Evolutionary conservation across 2,797 vertebrate genomes (phyloP).

Genomic region (Melanotaenia maccullochi): DNA sequence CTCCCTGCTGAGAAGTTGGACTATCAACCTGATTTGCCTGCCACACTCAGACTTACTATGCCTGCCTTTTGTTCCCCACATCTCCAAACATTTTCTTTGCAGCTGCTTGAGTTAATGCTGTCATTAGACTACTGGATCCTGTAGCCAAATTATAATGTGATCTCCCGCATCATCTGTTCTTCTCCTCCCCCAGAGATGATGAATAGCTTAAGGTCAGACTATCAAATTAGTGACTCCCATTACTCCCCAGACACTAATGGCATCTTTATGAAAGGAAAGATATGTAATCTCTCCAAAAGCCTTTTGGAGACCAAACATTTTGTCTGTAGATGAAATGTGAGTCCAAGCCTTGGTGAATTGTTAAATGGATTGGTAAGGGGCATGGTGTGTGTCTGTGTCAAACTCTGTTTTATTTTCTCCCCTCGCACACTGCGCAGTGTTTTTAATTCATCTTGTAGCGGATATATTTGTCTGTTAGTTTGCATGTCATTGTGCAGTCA

Average conservation of each 20-base stretch:
- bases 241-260: conserved; percentile 83
- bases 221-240: conserved; percentile 81
- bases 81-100: conserved; percentile 76
- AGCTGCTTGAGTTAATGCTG: conserved; percentile 76
- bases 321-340: conserved; percentile 70
- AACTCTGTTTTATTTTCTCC: conserved; percentile 10
- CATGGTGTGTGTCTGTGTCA: conserved; percentile 15
- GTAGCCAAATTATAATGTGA: conserved; percentile 82
- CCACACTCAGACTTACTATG: conserved; percentile 11
- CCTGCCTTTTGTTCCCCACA: conserved; percentile 48
- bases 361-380: conserved; percentile 40
- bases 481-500: conserved; percentile 1
- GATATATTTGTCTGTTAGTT: conserved; percentile 10
- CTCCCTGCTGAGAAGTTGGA: conserved; percentile 60
- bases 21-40: conserved; percentile 49
- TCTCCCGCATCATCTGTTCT: conserved; percentile 78
- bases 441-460: conserved; percentile 32
- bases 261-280: conserved; percentile 79
- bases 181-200: conserved; percentile 73
- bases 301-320: conserved; percentile 74
- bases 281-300: conserved; percentile 78
- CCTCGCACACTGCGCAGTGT: not conserved
- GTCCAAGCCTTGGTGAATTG: conserved; percentile 55
- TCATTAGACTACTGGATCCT: conserved; percentile 78
- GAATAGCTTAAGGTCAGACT: conserved; percentile 83